phyloP scores from a whole-genome alignment of 2,113 vertebrate genomes.

The Pseudopodoces humilis region DNA sequence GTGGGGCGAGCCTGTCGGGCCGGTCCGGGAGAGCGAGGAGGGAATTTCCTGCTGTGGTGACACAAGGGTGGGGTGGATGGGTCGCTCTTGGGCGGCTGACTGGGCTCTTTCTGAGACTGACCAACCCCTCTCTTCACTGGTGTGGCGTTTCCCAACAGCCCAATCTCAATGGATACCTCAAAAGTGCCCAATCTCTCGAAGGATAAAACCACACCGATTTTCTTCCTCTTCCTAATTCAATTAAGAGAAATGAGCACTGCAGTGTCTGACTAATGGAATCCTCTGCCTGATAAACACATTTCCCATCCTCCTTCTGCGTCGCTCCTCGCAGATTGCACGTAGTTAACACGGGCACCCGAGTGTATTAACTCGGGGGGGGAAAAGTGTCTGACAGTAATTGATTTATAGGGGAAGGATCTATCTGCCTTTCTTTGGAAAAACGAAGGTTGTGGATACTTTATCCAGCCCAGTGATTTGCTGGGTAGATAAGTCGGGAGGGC shows the following conservation, averaged over 20 bases:
- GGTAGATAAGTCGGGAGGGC: slow-evolving; percentile 77
- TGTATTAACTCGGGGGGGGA: background rate
- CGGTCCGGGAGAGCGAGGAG: slow-evolving; percentile 49
- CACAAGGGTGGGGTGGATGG: slow-evolving; percentile 49
- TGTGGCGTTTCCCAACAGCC: slow-evolving; percentile 21
- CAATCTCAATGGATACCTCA: slow-evolving; percentile 46
- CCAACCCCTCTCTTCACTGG: background rate
- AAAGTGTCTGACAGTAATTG: background rate
- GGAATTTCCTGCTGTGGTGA: slow-evolving; percentile 66
- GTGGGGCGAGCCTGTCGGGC: slow-evolving; percentile 52
- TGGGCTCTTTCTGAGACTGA: slow-evolving; percentile 44
- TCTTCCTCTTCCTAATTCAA: slow-evolving; percentile 64
- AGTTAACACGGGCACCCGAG: background rate
- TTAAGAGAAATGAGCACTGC: slow-evolving; percentile 48
- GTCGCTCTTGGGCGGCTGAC: slow-evolving; percentile 42
- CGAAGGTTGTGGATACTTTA: slow-evolving; percentile 58
- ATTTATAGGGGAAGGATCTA: slow-evolving; percentile 24
- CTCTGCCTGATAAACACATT: slow-evolving; percentile 26
- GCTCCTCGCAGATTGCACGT: background rate
- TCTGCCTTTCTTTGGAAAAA: slow-evolving; percentile 59
- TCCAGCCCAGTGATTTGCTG: slow-evolving; percentile 55
- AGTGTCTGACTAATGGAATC: slow-evolving; percentile 36
- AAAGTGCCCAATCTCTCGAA: slow-evolving; percentile 55
- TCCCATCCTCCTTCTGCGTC: background rate
- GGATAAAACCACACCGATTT: slow-evolving; percentile 54